Conservation (phyloP, 2,113 vertebrate species). For the Xerus inauris region DNA sequence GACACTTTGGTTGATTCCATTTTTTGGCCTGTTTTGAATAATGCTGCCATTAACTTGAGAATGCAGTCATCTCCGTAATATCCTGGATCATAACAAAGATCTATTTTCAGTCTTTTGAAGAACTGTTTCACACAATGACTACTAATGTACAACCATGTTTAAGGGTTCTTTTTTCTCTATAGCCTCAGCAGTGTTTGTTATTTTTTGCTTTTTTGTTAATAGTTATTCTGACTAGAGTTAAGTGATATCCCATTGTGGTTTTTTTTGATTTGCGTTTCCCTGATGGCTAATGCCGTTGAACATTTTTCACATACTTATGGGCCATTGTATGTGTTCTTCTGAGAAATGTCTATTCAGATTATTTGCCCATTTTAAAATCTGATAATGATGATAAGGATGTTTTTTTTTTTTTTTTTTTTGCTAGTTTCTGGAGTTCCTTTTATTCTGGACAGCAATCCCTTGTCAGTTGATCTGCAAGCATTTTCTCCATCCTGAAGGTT, state of each 20-base stretch:
- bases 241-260: neutral
- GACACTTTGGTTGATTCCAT: neutral
- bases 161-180: neutral
- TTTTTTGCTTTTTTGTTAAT: neutral
- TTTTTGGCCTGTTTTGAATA: neutral
- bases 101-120: neutral
- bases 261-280: neutral
- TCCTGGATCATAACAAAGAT: neutral
- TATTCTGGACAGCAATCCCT: neutral
- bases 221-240: neutral
- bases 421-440: neutral
- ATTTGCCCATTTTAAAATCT: neutral
- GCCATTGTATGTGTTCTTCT: neutral
- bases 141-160: neutral
- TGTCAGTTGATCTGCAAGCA: neutral
- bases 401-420: neutral
- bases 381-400: neutral
- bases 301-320: neutral
- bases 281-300: neutral
- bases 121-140: neutral
- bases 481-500: neutral
- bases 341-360: neutral
- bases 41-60: neutral
- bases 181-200: neutral
- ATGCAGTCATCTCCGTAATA: neutral